phyloP scores from a whole-genome alignment of 2,888 invertebrate species.

The Augiades crinisus region DNA sequence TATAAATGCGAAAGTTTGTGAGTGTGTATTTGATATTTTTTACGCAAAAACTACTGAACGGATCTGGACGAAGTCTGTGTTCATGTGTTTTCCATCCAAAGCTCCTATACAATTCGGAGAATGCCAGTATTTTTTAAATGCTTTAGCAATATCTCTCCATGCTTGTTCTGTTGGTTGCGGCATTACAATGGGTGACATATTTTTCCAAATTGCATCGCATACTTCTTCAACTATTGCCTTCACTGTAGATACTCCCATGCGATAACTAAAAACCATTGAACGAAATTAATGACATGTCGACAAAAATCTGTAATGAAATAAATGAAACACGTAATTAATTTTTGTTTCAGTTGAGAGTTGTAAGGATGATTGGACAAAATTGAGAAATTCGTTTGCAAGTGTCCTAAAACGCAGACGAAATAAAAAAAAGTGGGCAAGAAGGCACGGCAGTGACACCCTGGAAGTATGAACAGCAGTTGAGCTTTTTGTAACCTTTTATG shows the following conservation, averaged over 20 bases:
- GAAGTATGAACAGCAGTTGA: constrained; percentile 38
- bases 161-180: constrained; percentile 30
- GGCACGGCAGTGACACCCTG: constrained; percentile 28
- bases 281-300: constrained; percentile 36
- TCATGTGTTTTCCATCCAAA: constrained; percentile 30
- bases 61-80: no score
- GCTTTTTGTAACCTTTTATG: constrained; percentile 33
- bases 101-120: constrained; percentile 32
- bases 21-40: no score
- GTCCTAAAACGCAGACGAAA: constrained; percentile 32
- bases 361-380: constrained; percentile 33
- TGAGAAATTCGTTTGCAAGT: constrained; percentile 32
- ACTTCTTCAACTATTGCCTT: constrained; percentile 39
- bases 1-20: no score
- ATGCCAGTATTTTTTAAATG: constrained; percentile 31
- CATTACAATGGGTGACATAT: constrained; percentile 35
- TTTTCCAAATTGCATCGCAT: constrained; percentile 39
- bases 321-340: constrained; percentile 11
- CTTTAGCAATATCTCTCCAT: constrained; percentile 30
- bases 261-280: constrained; percentile 38
- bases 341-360: constrained; percentile 33
- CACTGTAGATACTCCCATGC: constrained; percentile 38
- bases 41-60: no score
- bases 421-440: constrained; percentile 33
- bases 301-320: constrained; percentile 34